Evolutionary conservation across 2,888 invertebrate species (phyloP), one percentile per base, ranked within the genome.

Genomic region (Zaprionus lineosus): DNA sequence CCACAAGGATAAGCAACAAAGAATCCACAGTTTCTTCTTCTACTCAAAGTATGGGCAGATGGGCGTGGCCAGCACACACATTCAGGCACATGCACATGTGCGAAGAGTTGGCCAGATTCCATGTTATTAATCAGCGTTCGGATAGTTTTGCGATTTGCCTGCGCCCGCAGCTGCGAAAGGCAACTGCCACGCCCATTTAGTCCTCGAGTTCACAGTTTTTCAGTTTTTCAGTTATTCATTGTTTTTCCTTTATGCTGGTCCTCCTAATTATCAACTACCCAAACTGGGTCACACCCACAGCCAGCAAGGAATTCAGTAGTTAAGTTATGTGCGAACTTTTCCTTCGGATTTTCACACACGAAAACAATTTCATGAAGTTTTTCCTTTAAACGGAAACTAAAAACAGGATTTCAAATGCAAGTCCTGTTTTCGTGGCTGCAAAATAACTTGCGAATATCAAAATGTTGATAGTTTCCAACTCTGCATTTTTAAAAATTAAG

Each of bases 221-320:
- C n/a, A n/a, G n/a, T n/a, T n/a, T n/a, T n/a, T n/a, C n/a, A n/a
- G n/a, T n/a, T n/a, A n/a, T n/a, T n/a, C n/a, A n/a, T 50, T 39
- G 16, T 50, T 34, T 37, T 12, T 47, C 14, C 41, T 33, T 52
- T 63, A 43, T 50, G 59, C 34, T 50, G 47, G 44, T 21, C 26
- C 4, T 15, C 29, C 51, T 66, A 51, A 73, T 64, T 69, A 52
- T 52, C 36, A 39, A 4, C 14, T 18, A 15, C 15, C 21, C 6
- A 48, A 72, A 59, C 48, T 61, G 39, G 69, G 78, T 71, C 71
- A 74, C 67, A 59, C 57, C 55, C 36, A 3, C 14, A 6, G 11
- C 14, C 53, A n/a, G 11, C 14, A 41, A 34, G 34, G 37, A 24
- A 68, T 71, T 61, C 55, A 51, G 62, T 50, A 21, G 26, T 24